Evolutionary conservation across 2,888 invertebrate species (phyloP).

Genomic region (Drosophila buzzatii): DNA sequence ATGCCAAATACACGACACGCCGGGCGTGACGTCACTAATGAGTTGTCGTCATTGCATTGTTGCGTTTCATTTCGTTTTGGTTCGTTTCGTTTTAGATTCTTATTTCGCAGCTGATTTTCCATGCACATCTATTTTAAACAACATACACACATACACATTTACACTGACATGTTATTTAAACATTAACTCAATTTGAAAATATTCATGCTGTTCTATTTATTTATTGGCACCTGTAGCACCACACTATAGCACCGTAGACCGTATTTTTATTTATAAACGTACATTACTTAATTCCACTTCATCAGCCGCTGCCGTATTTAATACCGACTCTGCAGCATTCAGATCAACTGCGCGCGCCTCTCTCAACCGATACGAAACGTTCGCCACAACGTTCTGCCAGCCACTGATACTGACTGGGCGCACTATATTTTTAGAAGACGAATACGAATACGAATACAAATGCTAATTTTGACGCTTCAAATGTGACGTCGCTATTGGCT

Average conservation of each 20-base stretch:
- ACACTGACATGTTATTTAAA: conserved; percentile 57
- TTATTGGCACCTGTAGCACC: conserved; percentile 53
- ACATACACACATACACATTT: conserved; percentile 3
- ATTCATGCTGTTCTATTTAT: conserved; percentile 40
- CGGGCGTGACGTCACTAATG: conserved; percentile 70
- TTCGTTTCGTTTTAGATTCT: conserved; percentile 24
- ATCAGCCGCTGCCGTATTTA: conserved; percentile 52
- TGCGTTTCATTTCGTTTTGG: conserved; percentile 36
- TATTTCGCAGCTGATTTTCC: conserved; percentile 66
- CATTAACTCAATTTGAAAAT: conserved; percentile 51
- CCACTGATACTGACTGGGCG: conserved; percentile 40
- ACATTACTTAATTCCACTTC: conserved; percentile 67
- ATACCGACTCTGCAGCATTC: conserved; percentile 47
- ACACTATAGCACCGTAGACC: conserved; percentile 4
- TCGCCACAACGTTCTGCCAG: conserved; percentile 58
- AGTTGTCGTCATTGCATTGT: conserved; percentile 48
- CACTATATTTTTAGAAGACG: conserved; percentile 65
- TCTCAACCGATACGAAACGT: conserved; percentile 39
- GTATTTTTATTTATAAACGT: conserved; percentile 69
- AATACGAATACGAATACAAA: conserved; percentile 24
- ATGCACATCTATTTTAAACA: conserved; percentile 62
- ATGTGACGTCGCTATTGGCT: conserved; percentile 68
- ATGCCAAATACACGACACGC: conserved; percentile 54
- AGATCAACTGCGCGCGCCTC: conserved; percentile 19
- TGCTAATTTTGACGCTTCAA: conserved; percentile 70